Conservation (phyloP, 1,140 invertebrate species). For the Maconellicoccus hirsutus region DNA sequence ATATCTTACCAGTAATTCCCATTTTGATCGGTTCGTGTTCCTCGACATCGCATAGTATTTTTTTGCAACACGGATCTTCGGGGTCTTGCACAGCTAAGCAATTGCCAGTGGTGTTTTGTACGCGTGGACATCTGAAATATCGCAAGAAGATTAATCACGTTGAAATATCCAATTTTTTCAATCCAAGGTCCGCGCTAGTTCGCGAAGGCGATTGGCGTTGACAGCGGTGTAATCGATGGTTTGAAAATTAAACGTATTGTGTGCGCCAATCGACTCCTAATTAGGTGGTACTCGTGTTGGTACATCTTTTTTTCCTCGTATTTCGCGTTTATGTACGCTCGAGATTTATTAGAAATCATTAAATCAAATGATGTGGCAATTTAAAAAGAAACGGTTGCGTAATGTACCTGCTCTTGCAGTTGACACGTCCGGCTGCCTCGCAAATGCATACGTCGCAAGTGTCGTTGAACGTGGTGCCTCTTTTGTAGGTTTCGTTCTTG, state of each 20-base stretch:
- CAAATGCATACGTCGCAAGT: slow-evolving; percentile 69
- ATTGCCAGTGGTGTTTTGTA: slow-evolving; percentile 44
- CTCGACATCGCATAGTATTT: slow-evolving; percentile 68
- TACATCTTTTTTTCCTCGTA: too few species aligned
- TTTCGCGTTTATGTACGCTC: too few species aligned
- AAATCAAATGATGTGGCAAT: neutral
- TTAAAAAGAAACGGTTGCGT: neutral
- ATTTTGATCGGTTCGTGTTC: slow-evolving; percentile 48
- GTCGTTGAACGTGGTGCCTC: slow-evolving; percentile 60
- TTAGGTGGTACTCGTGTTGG: too few species aligned
- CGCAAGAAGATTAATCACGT: too few species aligned
- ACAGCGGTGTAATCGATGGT: too few species aligned
- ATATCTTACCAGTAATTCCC: slow-evolving; percentile 34
- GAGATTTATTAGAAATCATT: neutral
- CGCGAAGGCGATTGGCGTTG: too few species aligned
- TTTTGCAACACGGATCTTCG: slow-evolving; percentile 68
- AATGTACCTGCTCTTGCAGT: slow-evolving; percentile 53
- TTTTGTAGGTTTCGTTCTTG: slow-evolving; percentile 56
- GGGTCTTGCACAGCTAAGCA: slow-evolving; percentile 61
- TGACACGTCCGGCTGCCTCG: slow-evolving; percentile 52
- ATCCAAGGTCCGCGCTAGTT: too few species aligned
- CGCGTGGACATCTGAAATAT: slow-evolving; percentile 40
- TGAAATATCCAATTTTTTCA: too few species aligned
- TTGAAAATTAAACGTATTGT: too few species aligned
- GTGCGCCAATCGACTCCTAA: too few species aligned